A percentile compares a stretch with the other conserved stretches of the same genome.
Evolutionary conservation across 1,140 invertebrate genomes (phyloP).

Genomic region (Berghia stephanieae): DNA sequence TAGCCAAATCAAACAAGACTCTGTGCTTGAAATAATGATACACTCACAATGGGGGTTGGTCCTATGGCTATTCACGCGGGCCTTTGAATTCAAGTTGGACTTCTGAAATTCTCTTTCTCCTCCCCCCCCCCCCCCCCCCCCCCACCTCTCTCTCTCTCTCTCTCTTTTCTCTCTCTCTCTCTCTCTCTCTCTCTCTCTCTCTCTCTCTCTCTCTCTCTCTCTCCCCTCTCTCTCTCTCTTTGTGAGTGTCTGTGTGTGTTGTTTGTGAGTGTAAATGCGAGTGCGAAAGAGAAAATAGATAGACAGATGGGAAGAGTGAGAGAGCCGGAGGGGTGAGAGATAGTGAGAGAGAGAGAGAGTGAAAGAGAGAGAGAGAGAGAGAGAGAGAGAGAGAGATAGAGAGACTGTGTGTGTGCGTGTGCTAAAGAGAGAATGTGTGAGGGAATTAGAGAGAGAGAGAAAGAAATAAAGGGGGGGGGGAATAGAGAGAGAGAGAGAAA

Average conservation of each 20-base stretch:
- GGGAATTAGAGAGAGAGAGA: conserved; percentile 16
- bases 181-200: neutral
- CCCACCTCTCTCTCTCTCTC: neutral
- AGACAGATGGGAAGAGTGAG: too few relatives aligned
- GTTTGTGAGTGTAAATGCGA: too few relatives aligned
- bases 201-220: neutral
- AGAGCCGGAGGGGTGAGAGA: neutral
- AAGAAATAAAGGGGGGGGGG: neutral
- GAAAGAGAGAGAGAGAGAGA: conserved; percentile 19
- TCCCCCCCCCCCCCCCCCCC: neutral
- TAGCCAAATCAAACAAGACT: too few relatives aligned
- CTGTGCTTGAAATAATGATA: too few relatives aligned
- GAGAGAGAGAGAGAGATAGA: conserved; percentile 21
- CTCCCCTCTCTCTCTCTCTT: neutral
- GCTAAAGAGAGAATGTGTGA: conserved; percentile 5
- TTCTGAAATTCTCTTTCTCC: neutral
- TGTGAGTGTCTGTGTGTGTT: too few relatives aligned
- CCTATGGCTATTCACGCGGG: too few relatives aligned
- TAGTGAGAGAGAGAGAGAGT: neutral
- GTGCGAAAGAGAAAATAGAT: too few relatives aligned
- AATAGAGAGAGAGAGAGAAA: conserved; percentile 13
- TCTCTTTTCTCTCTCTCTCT: neutral
- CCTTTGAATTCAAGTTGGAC: too few relatives aligned
- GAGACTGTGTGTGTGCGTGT: neutral
- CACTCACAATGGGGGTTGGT: too few relatives aligned